phyloP scores from a whole-genome alignment of 1,140 invertebrate genomes.

The Magallana angulata region DNA sequence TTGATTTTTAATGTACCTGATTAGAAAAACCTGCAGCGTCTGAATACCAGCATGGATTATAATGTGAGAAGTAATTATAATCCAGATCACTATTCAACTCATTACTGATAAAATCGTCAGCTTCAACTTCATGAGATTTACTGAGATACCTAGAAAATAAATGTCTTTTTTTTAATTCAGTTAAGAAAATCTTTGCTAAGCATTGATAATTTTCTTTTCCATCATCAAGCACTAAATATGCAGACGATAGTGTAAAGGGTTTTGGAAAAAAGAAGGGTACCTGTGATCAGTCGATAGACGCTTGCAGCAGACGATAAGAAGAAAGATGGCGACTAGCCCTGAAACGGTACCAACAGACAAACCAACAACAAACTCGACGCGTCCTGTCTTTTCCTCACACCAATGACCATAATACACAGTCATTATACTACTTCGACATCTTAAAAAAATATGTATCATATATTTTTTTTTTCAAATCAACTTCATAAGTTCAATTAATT shows the following conservation, averaged over 20 bases:
- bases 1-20: background rate
- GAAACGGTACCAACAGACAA: constrained; percentile 3
- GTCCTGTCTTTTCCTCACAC: background rate
- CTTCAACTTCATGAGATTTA: background rate
- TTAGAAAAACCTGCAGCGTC: background rate
- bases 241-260: background rate
- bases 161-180: background rate
- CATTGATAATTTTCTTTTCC: background rate
- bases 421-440: background rate
- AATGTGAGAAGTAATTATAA: background rate
- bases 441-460: background rate
- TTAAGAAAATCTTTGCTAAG: background rate
- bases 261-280: background rate
- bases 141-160: background rate
- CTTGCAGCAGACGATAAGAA: background rate
- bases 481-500: no score
- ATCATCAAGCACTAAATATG: background rate
- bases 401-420: background rate
- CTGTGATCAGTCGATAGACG: background rate
- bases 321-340: background rate
- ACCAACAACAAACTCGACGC: background rate
- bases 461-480: no score
- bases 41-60: background rate
- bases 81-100: background rate
- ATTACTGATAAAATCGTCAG: background rate